Evolutionary conservation across 2,888 invertebrate species (phyloP).

Genomic region (Tigriopus californicus): DNA sequence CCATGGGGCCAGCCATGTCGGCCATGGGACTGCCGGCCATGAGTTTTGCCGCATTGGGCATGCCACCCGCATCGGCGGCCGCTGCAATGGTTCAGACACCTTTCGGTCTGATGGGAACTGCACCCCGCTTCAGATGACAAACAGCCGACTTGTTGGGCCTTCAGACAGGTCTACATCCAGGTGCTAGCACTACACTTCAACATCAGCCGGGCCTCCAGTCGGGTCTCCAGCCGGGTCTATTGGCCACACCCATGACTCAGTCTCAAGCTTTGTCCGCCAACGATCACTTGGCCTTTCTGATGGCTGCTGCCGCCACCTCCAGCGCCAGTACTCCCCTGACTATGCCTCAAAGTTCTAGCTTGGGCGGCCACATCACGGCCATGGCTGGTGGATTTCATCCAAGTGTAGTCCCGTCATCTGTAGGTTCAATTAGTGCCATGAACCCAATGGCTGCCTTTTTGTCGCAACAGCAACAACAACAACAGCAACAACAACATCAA

Average conservation of each 20-base stretch:
- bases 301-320: background rate
- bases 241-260: background rate
- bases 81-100: background rate
- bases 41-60: background rate
- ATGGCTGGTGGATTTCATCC: background rate
- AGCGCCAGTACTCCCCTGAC: background rate
- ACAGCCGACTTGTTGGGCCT: background rate
- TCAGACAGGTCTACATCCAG: background rate
- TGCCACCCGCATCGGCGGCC: background rate
- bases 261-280: background rate
- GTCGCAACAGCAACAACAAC: background rate
- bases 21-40: no score
- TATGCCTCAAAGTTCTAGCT: background rate
- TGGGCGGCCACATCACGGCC: background rate
- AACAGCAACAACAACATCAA: background rate
- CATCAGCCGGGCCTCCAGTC: no score
- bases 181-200: background rate
- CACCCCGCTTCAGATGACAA: constrained; percentile 9
- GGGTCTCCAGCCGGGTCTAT: background rate
- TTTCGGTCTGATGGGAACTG: constrained; percentile 3
- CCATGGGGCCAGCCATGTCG: no score
- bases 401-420: background rate
- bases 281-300: no score
- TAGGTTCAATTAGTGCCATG: no score
- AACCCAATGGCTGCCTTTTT: background rate